Conservation (phyloP, 2,113 vertebrate species). For the Gymnorhina tibicen region DNA sequence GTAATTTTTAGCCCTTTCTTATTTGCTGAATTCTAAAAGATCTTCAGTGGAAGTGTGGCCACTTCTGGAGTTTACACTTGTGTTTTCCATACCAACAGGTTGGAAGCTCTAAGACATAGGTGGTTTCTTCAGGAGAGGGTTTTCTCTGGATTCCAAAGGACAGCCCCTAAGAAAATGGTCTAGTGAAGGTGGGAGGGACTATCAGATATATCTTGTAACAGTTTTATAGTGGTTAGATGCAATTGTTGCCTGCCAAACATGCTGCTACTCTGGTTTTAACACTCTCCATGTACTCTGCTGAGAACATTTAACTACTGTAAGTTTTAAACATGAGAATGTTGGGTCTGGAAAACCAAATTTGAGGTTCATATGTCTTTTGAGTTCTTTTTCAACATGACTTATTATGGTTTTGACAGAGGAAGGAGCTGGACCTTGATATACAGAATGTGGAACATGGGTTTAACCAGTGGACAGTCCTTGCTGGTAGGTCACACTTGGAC, state of each 20-base stretch:
- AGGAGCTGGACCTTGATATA: neutral
- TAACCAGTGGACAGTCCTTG: neutral
- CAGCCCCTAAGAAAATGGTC: neutral
- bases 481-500: neutral
- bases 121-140: neutral
- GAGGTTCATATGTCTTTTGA: neutral
- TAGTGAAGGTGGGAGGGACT: neutral
- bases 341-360: neutral
- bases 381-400: neutral
- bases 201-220: neutral
- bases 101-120: neutral
- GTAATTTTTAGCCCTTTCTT: neutral
- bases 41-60: neutral
- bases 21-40: neutral
- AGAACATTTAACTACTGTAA: accelerated
- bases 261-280: neutral
- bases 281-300: neutral
- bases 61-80: neutral
- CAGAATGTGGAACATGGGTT: neutral
- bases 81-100: neutral
- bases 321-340: neutral
- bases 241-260: neutral
- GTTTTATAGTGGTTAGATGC: neutral
- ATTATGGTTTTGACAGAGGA: neutral
- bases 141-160: neutral